These are phyloP conservation scores for Phymastichus coffea DNA, from an alignment of 1,140 invertebrate species.

Conservation along the genomic window DNA sequence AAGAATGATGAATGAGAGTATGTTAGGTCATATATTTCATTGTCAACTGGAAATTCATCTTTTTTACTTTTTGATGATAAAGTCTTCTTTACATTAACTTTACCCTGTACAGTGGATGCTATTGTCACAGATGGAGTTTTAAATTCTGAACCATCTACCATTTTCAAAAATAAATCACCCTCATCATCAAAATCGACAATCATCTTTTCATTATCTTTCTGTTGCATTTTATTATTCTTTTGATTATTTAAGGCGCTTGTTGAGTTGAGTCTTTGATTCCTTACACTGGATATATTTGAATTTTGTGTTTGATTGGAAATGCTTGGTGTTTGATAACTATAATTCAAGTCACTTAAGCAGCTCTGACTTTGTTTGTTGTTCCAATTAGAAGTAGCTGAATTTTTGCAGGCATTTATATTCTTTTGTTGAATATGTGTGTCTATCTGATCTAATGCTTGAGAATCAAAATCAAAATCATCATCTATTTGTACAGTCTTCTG, in stretches of 20 bases:
- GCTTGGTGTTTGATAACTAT: background rate
- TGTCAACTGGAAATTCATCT: conserved; percentile 22
- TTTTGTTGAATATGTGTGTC: conserved; percentile 28
- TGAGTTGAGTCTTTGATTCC: background rate
- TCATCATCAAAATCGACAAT: conserved; percentile 21
- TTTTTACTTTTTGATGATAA: background rate
- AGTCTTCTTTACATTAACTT: background rate
- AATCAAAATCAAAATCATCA: conserved; percentile 42
- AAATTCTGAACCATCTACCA: conserved; percentile 20
- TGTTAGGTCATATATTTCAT: conserved; percentile 24
- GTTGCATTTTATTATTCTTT: background rate
- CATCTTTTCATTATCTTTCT: background rate
- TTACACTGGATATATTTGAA: background rate
- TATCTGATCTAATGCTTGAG: conserved; percentile 35
- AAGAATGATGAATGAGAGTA: background rate
- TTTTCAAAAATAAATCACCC: conserved; percentile 31
- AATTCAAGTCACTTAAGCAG: background rate
- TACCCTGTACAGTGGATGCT: no score
- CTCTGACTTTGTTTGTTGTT: background rate
- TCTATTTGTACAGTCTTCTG: conserved; percentile 29
- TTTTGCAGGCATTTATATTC: background rate
- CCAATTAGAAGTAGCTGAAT: background rate
- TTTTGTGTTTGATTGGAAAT: background rate
- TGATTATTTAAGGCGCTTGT: background rate
- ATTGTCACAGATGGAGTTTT: background rate